These are phyloP conservation scores for Gallinago jamesoni DNA, from an alignment of 2,113 vertebrate genomes.

Conservation along the genomic window DNA sequence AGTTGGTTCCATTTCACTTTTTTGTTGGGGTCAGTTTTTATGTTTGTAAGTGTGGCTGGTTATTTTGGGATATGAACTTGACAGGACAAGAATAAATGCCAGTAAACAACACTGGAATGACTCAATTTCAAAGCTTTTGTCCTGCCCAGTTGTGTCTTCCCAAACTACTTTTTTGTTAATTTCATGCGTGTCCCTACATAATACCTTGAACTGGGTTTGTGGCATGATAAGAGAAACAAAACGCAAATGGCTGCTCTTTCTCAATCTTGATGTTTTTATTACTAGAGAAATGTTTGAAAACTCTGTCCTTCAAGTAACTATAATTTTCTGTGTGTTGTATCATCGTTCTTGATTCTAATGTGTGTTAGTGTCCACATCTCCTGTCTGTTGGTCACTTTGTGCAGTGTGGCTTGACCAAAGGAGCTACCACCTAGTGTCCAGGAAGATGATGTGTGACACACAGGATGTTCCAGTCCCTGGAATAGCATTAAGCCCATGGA, in stretches of 20 bases:
- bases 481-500: accelerated
- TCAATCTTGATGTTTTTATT: neutral
- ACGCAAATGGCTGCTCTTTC: accelerated
- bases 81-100: neutral
- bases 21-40: neutral
- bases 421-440: accelerated
- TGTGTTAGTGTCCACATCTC: accelerated
- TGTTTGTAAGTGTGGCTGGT: accelerated
- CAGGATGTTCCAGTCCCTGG: neutral
- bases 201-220: neutral
- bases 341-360: accelerated
- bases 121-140: neutral
- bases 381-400: neutral
- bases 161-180: neutral
- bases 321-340: accelerated
- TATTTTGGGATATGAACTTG: neutral
- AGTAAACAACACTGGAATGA: neutral
- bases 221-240: neutral
- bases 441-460: accelerated
- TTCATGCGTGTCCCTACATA: neutral
- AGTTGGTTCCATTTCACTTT: neutral
- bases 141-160: neutral
- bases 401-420: accelerated
- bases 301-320: neutral
- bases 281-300: neutral